Evolutionary conservation across 2,888 invertebrate species (phyloP).

Genomic region (Epirrhoe alternata): DNA sequence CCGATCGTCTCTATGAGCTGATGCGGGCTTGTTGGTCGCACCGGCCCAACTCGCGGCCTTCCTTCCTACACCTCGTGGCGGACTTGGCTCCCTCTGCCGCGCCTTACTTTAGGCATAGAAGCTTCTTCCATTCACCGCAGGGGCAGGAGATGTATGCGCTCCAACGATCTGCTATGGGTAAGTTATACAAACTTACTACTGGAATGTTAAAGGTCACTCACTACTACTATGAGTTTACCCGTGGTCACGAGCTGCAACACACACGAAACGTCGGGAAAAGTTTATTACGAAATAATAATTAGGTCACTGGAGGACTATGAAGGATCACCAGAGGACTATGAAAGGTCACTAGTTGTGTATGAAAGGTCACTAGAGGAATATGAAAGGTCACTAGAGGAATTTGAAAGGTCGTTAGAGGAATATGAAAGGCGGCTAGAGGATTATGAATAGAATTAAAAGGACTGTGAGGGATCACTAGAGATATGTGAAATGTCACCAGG

Average conservation of each 20-base stretch:
- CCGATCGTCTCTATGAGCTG: constrained; percentile 94
- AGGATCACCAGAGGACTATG: no score
- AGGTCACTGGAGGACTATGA: no score
- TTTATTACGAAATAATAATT: no score
- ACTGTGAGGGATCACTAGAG: no score
- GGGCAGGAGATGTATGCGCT: constrained; percentile 84
- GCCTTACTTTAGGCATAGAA: constrained; percentile 83
- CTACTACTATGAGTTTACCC: not conserved
- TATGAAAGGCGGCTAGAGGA: no score
- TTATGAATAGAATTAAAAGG: no score
- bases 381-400: no score
- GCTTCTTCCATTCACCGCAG: constrained; percentile 87
- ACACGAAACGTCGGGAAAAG: no score
- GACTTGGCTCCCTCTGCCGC: constrained; percentile 88
- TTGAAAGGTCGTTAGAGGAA: no score
- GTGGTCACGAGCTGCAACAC: no score
- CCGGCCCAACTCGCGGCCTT: constrained; percentile 91
- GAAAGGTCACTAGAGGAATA: not conserved
- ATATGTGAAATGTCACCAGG: no score
- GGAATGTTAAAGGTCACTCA: not conserved
- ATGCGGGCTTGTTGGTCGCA: constrained; percentile 98
- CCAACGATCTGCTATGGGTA: constrained; percentile 65
- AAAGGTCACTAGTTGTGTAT: no score
- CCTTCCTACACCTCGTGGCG: constrained; percentile 93
- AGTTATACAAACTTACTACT: constrained; percentile 30